Conservation (phyloP, 2,797 vertebrate species). For the Thalassophryne amazonica region DNA sequence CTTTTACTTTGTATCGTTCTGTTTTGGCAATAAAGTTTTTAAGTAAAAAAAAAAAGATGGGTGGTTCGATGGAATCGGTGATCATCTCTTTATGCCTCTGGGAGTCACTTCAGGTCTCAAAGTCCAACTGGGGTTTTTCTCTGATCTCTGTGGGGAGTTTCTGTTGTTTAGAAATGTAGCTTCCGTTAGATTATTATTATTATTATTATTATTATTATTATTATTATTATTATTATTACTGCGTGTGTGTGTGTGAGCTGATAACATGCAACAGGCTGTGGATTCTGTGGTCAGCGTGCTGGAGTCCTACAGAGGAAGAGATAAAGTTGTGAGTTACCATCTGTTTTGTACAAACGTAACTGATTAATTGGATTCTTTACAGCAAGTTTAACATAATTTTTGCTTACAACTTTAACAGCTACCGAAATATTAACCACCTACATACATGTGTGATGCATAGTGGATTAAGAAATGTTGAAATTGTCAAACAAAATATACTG, state of each 20-base stretch:
- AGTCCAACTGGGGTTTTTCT: slow-evolving; percentile 45
- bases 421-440: no score
- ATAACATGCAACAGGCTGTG: slow-evolving; percentile 76
- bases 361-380: not conserved
- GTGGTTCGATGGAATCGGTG: slow-evolving; percentile 5
- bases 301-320: slow-evolving; percentile 90
- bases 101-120: slow-evolving; percentile 50
- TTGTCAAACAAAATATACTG: no score
- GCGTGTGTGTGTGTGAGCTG: not conserved
- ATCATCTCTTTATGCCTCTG: slow-evolving; percentile 43
- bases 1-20: no score
- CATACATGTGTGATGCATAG: no score
- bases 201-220: no score
- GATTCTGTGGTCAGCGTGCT: slow-evolving; percentile 72
- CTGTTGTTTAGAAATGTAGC: not conserved
- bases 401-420: no score
- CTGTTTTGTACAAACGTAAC: not conserved
- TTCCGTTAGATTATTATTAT: no score
- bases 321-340: slow-evolving; percentile 86
- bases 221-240: rapidly evolving
- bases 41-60: not conserved
- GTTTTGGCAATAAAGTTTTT: no score
- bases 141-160: not conserved
- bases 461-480: no score
- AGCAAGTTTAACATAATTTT: no score